A percentile compares a stretch with the other conserved stretches of the same genome.
Conservation (phyloP, 2,797 vertebrate genomes). For the Chloroceryle inda region DNA sequence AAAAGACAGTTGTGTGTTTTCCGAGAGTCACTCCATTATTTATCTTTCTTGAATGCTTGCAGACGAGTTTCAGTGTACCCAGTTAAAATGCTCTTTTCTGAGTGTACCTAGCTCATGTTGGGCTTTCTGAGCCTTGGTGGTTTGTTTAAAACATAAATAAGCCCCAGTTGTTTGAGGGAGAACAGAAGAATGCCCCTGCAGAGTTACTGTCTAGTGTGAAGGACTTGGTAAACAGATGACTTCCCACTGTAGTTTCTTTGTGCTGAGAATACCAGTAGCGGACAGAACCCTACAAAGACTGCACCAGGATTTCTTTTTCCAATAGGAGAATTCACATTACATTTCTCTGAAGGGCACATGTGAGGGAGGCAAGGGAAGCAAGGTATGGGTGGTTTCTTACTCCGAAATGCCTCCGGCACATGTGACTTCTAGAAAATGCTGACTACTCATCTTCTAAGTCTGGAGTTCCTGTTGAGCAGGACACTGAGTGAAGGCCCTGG, state of each 20-base stretch:
- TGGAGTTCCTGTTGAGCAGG: not conserved
- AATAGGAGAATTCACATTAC: not conserved
- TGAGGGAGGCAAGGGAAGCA: not conserved
- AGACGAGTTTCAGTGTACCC: not conserved
- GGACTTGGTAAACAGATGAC: constrained; percentile 6
- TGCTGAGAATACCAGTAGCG: constrained; percentile 14
- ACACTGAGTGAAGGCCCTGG: not conserved
- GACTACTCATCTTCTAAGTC: not conserved
- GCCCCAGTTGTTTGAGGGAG: constrained; percentile 15
- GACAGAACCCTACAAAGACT: constrained; percentile 40
- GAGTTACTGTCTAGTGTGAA: constrained; percentile 31
- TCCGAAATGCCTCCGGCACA: not conserved
- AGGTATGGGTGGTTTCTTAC: not conserved
- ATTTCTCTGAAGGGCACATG: not conserved
- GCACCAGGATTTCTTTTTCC: not conserved
- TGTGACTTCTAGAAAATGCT: not conserved
- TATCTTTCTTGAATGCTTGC: constrained; percentile 5
- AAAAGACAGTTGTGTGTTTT: constrained; percentile 22
- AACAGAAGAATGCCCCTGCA: constrained; percentile 36
- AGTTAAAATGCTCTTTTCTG: constrained; percentile 40
- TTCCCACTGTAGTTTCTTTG: not conserved
- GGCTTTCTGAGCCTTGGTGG: not conserved
- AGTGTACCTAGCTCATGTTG: constrained; percentile 6
- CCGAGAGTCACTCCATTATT: not conserved
- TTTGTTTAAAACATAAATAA: constrained; percentile 28